phyloP scores from a whole-genome alignment of 2,888 invertebrate species.

The Hipparchia semele region DNA sequence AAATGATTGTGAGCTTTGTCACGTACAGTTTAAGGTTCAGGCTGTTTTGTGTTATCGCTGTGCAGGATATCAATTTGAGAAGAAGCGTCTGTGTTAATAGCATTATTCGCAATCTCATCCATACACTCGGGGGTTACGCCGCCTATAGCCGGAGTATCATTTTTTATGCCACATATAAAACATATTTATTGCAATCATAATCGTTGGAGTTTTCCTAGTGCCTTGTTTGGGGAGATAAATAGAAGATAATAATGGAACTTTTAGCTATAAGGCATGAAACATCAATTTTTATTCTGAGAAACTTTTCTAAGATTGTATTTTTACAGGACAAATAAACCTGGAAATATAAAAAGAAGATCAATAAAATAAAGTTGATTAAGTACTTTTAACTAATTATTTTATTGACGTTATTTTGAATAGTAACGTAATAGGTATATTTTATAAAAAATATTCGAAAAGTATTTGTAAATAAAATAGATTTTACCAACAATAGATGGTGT shows the following conservation, averaged over 20 bases:
- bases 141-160: constrained; percentile 75
- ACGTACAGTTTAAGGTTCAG: constrained; percentile 46
- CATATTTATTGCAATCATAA: constrained; percentile 83
- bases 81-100: constrained; percentile 84
- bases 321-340: background rate
- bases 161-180: constrained; percentile 83
- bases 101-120: constrained; percentile 83
- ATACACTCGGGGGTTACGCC: constrained; percentile 80
- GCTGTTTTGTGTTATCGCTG: constrained; percentile 48
- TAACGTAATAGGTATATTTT: too few species aligned
- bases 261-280: constrained; percentile 19
- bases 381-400: too few species aligned
- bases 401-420: too few species aligned
- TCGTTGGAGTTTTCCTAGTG: constrained; percentile 74
- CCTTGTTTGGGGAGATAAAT: constrained; percentile 73
- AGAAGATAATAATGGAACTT: constrained; percentile 50
- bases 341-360: background rate
- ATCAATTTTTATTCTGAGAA: constrained; percentile 20
- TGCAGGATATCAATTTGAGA: constrained; percentile 81
- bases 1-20: constrained; percentile 50
- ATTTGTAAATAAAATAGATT: background rate
- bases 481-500: background rate
- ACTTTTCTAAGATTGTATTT: constrained; percentile 1
- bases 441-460: too few species aligned
- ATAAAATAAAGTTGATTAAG: background rate